These are phyloP conservation scores for Lepidocyrtinus sp. DNA, from an alignment of 2,888 invertebrate genomes.

Conservation along the genomic window DNA sequence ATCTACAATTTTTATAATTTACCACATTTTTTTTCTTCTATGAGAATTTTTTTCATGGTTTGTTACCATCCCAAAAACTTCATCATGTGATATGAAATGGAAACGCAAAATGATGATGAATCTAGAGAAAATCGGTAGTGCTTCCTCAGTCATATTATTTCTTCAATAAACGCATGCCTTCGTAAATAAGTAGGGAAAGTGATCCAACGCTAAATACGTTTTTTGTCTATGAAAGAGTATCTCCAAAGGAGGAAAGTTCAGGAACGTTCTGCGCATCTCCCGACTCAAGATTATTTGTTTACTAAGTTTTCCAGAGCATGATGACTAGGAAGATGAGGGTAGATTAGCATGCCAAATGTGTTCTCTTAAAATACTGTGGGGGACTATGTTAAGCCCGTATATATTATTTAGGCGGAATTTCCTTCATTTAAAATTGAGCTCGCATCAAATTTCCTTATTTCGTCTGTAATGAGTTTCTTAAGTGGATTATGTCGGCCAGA, in stretches of 20 bases:
- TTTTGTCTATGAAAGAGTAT: too few relatives aligned
- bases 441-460: constrained; percentile 55
- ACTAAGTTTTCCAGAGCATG: neutral
- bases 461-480: constrained; percentile 56
- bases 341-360: constrained; percentile 13
- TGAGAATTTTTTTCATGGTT: neutral
- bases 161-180: too few relatives aligned
- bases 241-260: constrained; percentile 8
- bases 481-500: constrained; percentile 49
- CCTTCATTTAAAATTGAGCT: constrained; percentile 42
- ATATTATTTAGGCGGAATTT: neutral
- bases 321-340: constrained; percentile 1
- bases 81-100: neutral
- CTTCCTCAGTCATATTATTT: constrained; percentile 6
- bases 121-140: neutral
- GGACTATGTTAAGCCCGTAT: too few relatives aligned
- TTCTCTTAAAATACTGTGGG: too few relatives aligned
- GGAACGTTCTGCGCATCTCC: neutral
- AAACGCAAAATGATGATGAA: too few relatives aligned
- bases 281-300: neutral
- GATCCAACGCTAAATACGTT: too few relatives aligned
- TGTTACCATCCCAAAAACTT: constrained; percentile 11
- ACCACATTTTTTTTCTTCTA: constrained; percentile 1
- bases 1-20: constrained; percentile 21
- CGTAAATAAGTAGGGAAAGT: too few relatives aligned